Conservation (phyloP, 2,113 vertebrate genomes). For the Eudorcas thomsonii region DNA sequence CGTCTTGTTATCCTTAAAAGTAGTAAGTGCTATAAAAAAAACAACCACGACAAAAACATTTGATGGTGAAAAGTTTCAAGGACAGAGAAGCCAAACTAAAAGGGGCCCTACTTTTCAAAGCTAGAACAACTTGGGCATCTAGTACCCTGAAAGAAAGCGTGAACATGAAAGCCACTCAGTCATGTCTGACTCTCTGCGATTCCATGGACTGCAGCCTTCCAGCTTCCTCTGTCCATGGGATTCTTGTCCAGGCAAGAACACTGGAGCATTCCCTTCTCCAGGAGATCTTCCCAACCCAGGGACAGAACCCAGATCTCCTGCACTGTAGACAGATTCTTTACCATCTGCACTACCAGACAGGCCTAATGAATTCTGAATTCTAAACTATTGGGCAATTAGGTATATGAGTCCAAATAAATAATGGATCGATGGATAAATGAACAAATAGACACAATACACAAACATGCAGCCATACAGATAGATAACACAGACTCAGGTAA, state of each 20-base stretch:
- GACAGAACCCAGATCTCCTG: neutral
- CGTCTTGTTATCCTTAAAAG: neutral
- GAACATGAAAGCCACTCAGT: neutral
- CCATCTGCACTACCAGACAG: neutral
- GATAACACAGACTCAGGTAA: neutral
- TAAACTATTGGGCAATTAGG: neutral
- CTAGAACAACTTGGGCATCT: neutral
- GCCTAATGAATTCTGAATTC: neutral
- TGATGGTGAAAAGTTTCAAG: neutral
- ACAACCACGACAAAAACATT: neutral
- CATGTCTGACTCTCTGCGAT: neutral
- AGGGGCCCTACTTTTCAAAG: neutral
- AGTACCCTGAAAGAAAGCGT: neutral
- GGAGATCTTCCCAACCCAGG: neutral
- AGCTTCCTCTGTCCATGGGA: neutral
- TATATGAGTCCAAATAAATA: neutral
- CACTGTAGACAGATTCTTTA: neutral
- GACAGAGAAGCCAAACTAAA: neutral
- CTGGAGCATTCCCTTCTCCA: neutral
- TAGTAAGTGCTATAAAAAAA: neutral
- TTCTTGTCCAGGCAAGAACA: neutral
- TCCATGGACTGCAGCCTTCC: neutral
- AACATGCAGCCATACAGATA: neutral
- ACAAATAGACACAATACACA: neutral
- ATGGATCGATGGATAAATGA: neutral